phyloP scores from a whole-genome alignment of 2,888 invertebrate genomes.

The Cyrtodaria siliqua region DNA sequence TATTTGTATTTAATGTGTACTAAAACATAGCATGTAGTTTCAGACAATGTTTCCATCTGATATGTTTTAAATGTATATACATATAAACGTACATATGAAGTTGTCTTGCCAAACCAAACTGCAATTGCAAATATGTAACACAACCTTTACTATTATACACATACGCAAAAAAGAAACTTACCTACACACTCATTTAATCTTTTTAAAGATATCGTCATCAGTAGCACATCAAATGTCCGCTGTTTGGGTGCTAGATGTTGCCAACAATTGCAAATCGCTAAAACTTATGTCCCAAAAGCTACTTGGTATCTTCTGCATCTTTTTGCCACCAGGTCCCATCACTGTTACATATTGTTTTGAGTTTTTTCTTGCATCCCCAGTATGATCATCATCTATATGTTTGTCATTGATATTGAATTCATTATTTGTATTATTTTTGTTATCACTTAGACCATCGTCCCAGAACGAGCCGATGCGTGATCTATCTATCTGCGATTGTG shows the following conservation, averaged over 20 bases:
- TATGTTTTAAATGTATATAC: too few species aligned
- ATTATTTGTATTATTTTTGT: not conserved
- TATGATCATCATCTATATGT: not conserved
- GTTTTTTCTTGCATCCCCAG: not conserved
- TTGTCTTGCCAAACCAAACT: too few species aligned
- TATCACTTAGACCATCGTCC: conserved; percentile 4
- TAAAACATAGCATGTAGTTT: too few species aligned
- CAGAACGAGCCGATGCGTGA: conserved; percentile 26
- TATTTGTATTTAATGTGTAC: too few species aligned
- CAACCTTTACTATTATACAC: too few species aligned
- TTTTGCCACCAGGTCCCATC: conserved; percentile 4
- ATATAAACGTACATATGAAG: too few species aligned
- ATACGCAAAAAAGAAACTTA: too few species aligned
- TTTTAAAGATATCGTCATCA: too few species aligned
- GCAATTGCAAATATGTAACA: too few species aligned
- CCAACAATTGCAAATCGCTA: conserved; percentile 10
- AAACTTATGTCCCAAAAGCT: conserved; percentile 48
- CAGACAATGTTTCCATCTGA: too few species aligned
- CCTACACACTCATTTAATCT: too few species aligned
- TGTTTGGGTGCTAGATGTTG: conserved; percentile 3
- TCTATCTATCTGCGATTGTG: conserved; percentile 2
- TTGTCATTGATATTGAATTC: not conserved
- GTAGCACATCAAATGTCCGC: not conserved
- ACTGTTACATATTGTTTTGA: too few species aligned
- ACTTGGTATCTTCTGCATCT: conserved; percentile 39